Evolutionary conservation across 2,888 invertebrate species (phyloP), one percentile per base, ranked within the genome.

Genomic region (Meloe dianella): DNA sequence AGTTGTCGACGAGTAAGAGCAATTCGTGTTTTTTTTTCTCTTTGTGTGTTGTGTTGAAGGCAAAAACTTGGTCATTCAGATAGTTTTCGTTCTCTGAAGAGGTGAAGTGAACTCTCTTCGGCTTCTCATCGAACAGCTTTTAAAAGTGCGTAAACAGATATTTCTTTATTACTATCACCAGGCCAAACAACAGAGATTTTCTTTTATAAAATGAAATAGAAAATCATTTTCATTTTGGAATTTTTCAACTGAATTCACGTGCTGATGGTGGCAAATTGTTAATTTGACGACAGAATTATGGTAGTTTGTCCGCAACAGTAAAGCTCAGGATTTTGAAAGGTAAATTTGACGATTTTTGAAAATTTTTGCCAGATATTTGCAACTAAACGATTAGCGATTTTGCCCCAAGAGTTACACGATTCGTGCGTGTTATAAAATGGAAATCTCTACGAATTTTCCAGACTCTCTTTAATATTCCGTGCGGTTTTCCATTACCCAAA

Each of bases 41-140:
- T 22, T 22, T 51, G 51, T 51, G 22, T 51, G 22, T 51, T 51
- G 32, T 63, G 60, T 65, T 61, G 63, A 68, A 66, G 66, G 64
- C 61, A 70, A 73, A 73, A 70, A 71, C 67, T 66, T 66, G 60
- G 68, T 60, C 67, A 71, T 69, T 66, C 66, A 59, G 69, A 71
- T 71, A 69, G 71, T 73, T 74, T 74, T 73, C 73, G 69, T 70
- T 74, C 72, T 74, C 69, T 51, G 22, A 6, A 10, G 47, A 8
- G 61, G 68, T 68, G 68, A 68, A 70, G 76, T 75, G 76, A 75
- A 75, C 75, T 75, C 69, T 72, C 71, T 65, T 17, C 41, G 41
- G 12, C 62, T 61, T 38, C 54, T 63, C 51, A n/a, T 24, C 51
- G 35, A 35, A 27, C 7, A 29, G 27, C 24, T n/a, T 32, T 58